Conservation (phyloP, 2,113 vertebrate species). For the Microtus ochrogaster region DNA sequence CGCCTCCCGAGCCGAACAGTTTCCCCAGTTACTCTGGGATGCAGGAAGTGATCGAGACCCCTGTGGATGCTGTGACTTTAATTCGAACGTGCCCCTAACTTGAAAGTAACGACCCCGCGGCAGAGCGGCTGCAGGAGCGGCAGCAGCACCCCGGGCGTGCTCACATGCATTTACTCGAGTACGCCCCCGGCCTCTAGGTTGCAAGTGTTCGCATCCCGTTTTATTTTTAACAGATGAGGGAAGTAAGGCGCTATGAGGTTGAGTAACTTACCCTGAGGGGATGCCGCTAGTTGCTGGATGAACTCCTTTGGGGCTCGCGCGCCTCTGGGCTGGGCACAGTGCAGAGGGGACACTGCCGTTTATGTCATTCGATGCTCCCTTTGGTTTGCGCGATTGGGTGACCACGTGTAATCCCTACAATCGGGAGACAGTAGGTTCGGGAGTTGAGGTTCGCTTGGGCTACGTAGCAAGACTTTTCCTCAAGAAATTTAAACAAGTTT, state of each 20-base stretch:
- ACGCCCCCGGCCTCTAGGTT: accelerated
- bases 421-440: no score
- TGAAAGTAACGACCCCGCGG: neutral
- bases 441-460: neutral
- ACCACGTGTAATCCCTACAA: neutral
- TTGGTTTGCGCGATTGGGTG: neutral
- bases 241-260: neutral
- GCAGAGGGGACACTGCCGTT: neutral
- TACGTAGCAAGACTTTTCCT: neutral
- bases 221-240: conserved; percentile 36
- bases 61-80: neutral
- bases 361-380: neutral
- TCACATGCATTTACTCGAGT: neutral
- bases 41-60: neutral
- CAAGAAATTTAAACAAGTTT: neutral
- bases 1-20: neutral
- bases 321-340: neutral
- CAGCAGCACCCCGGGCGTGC: neutral
- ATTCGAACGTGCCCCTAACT: neutral
- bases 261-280: neutral
- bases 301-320: neutral
- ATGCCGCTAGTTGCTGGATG: neutral
- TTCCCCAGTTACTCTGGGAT: neutral
- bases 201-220: neutral
- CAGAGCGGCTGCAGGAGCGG: neutral